phyloP scores from a whole-genome alignment of 2,888 invertebrate species.

The Melitaea athalia region DNA sequence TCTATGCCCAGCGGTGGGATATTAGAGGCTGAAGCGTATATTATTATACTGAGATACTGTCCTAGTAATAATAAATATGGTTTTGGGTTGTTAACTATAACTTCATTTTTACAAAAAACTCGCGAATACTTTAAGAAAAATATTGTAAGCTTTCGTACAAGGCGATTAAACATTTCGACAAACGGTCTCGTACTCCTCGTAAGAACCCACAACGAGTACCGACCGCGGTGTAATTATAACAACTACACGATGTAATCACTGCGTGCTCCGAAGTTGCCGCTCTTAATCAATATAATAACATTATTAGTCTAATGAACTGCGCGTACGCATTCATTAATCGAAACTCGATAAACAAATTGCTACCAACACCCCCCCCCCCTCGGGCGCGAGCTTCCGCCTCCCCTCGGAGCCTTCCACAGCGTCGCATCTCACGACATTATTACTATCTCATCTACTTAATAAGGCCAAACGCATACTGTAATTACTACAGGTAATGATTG shows the following conservation, averaged over 20 bases:
- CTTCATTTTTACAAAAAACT: too few relatives aligned
- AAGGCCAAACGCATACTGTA: conserved; percentile 9
- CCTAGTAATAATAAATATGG: too few relatives aligned
- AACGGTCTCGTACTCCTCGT: neutral
- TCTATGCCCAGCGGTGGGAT: too few relatives aligned
- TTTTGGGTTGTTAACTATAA: too few relatives aligned
- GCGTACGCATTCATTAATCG: conserved; percentile 25
- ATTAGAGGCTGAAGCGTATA: too few relatives aligned
- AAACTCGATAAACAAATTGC: conserved; percentile 29
- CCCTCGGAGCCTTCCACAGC: conserved; percentile 8
- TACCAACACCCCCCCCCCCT: conserved; percentile 1
- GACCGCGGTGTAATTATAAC: neutral
- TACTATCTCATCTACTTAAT: conserved; percentile 12
- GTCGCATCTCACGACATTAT: conserved; percentile 27
- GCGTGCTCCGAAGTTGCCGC: conserved; percentile 4
- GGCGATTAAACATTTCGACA: neutral
- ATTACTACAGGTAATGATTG: neutral
- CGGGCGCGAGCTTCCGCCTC: neutral
- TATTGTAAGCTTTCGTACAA: neutral
- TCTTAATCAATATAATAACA: conserved; percentile 26
- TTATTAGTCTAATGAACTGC: conserved; percentile 26
- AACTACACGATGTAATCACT: neutral
- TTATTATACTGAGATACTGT: too few relatives aligned
- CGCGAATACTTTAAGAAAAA: too few relatives aligned
- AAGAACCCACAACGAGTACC: neutral